These are phyloP conservation scores for Metallyticus violacea DNA, from an alignment of 2,888 invertebrate genomes.

Conservation along the genomic window DNA sequence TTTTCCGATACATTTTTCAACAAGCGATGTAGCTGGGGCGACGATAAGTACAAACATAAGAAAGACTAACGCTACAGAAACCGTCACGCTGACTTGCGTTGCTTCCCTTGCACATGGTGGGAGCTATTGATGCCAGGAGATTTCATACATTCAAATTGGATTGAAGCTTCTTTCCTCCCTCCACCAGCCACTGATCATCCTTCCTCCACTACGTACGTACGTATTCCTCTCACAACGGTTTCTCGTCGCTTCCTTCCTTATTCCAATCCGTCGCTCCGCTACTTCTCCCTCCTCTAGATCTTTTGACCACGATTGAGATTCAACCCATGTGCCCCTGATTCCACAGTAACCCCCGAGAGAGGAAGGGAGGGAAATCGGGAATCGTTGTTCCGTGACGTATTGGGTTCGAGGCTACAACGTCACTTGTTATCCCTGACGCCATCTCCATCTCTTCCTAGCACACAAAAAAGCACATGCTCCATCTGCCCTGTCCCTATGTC, in stretches of 20 bases:
- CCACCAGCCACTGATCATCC: too few relatives aligned
- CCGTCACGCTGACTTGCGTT: too few relatives aligned
- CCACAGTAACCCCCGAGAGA: too few relatives aligned
- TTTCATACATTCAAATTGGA: neutral
- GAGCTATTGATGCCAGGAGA: neutral
- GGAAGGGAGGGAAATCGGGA: too few relatives aligned
- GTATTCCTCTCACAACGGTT: too few relatives aligned
- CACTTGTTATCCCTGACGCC: neutral
- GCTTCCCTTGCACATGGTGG: too few relatives aligned
- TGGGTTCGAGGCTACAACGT: neutral
- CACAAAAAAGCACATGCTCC: neutral
- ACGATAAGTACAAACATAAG: too few relatives aligned
- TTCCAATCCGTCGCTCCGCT: neutral
- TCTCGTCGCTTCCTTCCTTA: neutral
- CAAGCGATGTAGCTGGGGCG: too few relatives aligned
- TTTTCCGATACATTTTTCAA: neutral
- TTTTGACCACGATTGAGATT: neutral
- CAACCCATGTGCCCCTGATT: neutral
- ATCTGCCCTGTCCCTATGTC: neutral
- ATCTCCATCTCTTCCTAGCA: neutral
- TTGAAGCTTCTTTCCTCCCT: neutral
- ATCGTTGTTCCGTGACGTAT: neutral
- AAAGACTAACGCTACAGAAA: too few relatives aligned
- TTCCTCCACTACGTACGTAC: too few relatives aligned
- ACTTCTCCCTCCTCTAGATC: too few relatives aligned